Evolutionary conservation across 2,797 vertebrate genomes (phyloP).

Genomic region (Lutjanus argentimaculatus): DNA sequence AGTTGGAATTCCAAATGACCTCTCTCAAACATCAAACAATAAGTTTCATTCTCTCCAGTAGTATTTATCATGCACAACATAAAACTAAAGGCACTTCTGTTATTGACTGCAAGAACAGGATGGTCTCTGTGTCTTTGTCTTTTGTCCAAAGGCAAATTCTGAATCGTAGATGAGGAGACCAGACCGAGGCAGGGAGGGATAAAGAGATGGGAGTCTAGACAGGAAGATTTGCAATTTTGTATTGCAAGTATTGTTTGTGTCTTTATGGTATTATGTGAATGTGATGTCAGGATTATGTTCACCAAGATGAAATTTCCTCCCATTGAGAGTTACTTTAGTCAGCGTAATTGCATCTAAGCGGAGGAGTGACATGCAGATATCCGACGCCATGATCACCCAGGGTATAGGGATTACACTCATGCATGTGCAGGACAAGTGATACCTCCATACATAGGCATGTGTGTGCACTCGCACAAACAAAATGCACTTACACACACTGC

Average conservation of each 20-base stretch:
- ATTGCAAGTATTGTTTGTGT: slow-evolving; percentile 42
- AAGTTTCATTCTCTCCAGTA: not conserved
- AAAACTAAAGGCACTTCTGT: slow-evolving; percentile 29
- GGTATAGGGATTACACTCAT: slow-evolving; percentile 46
- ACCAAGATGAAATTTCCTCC: slow-evolving; percentile 37
- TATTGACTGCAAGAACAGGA: slow-evolving; percentile 38
- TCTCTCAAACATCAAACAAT: slow-evolving; percentile 9
- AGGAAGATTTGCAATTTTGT: slow-evolving; percentile 40
- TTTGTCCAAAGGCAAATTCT: slow-evolving; percentile 53
- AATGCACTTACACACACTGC: not conserved
- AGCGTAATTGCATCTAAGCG: slow-evolving; percentile 48
- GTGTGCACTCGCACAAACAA: not conserved
- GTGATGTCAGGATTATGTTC: slow-evolving; percentile 55
- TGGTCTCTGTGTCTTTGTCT: slow-evolving; percentile 38
- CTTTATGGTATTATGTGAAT: slow-evolving; percentile 32
- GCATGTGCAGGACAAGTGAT: slow-evolving; percentile 38
- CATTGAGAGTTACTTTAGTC: slow-evolving; percentile 18
- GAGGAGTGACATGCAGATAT: slow-evolving; percentile 43
- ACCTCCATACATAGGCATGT: not conserved
- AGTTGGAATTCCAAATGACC: not conserved
- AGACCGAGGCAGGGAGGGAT: slow-evolving; percentile 26
- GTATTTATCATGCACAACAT: slow-evolving; percentile 19
- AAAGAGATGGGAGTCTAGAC: slow-evolving; percentile 29
- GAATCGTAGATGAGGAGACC: slow-evolving; percentile 36
- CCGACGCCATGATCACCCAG: slow-evolving; percentile 31